phyloP scores from a whole-genome alignment of 2,888 invertebrate genomes.

The Clanis bilineata region DNA sequence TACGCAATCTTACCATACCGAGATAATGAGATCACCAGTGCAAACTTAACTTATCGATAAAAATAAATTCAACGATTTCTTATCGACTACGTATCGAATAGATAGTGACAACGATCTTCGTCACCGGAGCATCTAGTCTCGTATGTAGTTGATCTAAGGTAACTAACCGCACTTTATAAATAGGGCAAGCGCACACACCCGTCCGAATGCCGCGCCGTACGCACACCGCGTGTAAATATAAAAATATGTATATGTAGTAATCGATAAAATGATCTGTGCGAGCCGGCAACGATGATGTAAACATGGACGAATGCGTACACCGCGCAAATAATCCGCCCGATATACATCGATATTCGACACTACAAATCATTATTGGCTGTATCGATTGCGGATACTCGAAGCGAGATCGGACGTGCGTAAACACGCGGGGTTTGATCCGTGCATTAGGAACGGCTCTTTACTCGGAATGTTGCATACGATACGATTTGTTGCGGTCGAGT shows the following conservation, averaged over 20 bases:
- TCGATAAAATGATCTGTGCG: conserved; percentile 61
- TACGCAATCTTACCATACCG: conserved; percentile 25
- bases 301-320: conserved; percentile 43
- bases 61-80: conserved; percentile 21
- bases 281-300: conserved; percentile 53
- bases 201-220: conserved; percentile 60
- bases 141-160: conserved; percentile 48
- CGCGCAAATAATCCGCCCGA: conserved; percentile 19
- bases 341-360: conserved; percentile 17
- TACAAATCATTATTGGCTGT: conserved; percentile 14
- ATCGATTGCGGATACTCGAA: conserved; percentile 15
- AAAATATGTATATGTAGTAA: conserved; percentile 52
- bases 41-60: conserved; percentile 29
- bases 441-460: conserved; percentile 8
- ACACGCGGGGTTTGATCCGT: conserved; percentile 8
- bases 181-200: conserved; percentile 60
- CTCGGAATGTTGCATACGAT: conserved; percentile 11
- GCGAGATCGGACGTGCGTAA: conserved; percentile 6
- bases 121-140: conserved; percentile 32
- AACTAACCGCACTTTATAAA: conserved; percentile 64
- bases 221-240: conserved; percentile 50
- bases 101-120: conserved; percentile 31
- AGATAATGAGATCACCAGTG: conserved; percentile 34
- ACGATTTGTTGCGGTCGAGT: conserved; percentile 13
- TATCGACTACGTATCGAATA: conserved; percentile 19